Conservation (phyloP, 2,888 invertebrate species). For the Mythimna impura region DNA sequence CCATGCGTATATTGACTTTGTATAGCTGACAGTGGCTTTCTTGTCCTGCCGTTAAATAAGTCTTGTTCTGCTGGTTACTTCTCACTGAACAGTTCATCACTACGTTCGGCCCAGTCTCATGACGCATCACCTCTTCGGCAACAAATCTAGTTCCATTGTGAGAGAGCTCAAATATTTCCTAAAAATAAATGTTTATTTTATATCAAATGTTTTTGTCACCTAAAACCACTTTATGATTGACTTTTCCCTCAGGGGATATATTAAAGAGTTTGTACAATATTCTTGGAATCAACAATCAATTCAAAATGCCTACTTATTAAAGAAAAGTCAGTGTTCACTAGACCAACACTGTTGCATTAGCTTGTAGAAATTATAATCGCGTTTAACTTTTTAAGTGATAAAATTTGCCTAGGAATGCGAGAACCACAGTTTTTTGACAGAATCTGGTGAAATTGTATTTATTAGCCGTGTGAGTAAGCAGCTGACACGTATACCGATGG, state of each 20-base stretch:
- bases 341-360: slow-evolving; percentile 31
- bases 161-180: slow-evolving; percentile 98
- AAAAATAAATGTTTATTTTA: slow-evolving; percentile 68
- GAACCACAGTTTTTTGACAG: slow-evolving; percentile 21
- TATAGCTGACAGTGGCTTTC: slow-evolving; percentile 97
- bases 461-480: slow-evolving; percentile 61
- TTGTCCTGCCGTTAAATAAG: slow-evolving; percentile 96
- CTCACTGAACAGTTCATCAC: slow-evolving; percentile 97
- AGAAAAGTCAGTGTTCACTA: slow-evolving; percentile 22
- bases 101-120: slow-evolving; percentile 96
- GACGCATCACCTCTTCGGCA: slow-evolving; percentile 96
- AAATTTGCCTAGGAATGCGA: slow-evolving; percentile 41
- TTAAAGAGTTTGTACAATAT: background rate
- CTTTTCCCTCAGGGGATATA: background rate
- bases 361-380: slow-evolving; percentile 14
- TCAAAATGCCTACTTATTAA: slow-evolving; percentile 21
- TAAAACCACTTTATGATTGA: background rate
- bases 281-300: slow-evolving; percentile 11
- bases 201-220: background rate
- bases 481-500: slow-evolving; percentile 77
- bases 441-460: slow-evolving; percentile 47
- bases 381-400: slow-evolving; percentile 30
- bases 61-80: slow-evolving; percentile 93
- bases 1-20: slow-evolving; percentile 91
- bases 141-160: slow-evolving; percentile 95